phyloP scores from a whole-genome alignment of 1,140 invertebrate species.

The Lerema accius region DNA sequence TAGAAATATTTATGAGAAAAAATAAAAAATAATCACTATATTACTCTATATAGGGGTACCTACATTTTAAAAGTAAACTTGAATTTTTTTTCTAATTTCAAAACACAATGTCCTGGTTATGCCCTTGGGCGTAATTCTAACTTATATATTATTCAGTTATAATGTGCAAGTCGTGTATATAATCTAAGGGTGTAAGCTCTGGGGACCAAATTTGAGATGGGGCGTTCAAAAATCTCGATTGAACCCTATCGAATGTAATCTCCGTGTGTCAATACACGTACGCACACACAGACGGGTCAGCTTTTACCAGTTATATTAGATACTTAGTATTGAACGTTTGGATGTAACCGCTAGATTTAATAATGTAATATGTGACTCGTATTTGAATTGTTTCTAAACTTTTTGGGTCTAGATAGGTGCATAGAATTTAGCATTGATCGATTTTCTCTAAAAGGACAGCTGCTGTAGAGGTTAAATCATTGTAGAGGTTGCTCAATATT shows the following conservation, averaged over 20 bases:
- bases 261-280: conserved; percentile 42
- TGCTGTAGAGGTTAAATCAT: no score
- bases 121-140: conserved; percentile 59
- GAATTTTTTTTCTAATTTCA: conserved; percentile 30
- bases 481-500: no score
- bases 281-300: conserved; percentile 17
- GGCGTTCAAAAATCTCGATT: conserved; percentile 76
- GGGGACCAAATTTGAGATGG: conserved; percentile 69
- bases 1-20: not conserved
- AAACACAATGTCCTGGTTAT: conserved; percentile 34
- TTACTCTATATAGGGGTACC: not conserved
- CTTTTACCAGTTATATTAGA: conserved; percentile 6
- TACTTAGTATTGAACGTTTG: not conserved
- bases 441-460: no score
- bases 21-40: not conserved
- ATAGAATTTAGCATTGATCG: no score
- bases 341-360: not conserved
- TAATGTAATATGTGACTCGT: no score
- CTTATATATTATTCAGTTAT: conserved; percentile 70
- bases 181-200: conserved; percentile 64
- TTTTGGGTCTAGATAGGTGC: no score
- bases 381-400: no score
- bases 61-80: conserved; percentile 11
- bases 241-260: conserved; percentile 67
- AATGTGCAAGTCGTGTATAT: conserved; percentile 65